These are phyloP conservation scores for Machaerirhynchus nigripectus DNA, from an alignment of 2,113 vertebrate species.

Conservation along the genomic window DNA sequence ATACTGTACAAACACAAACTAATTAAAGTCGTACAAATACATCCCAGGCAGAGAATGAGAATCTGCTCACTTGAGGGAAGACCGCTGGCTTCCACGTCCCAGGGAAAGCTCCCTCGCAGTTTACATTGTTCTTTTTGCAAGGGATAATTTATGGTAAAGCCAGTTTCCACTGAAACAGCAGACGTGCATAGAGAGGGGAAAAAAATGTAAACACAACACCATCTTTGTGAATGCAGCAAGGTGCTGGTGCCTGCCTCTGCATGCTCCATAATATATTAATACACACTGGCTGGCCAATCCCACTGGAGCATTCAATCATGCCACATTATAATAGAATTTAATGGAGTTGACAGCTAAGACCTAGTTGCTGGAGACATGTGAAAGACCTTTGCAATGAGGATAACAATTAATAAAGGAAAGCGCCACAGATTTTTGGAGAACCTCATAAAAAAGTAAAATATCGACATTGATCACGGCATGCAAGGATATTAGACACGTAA, in stretches of 20 bases:
- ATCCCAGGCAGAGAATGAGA: constrained; percentile 32
- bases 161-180: neutral
- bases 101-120: neutral
- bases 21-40: constrained; percentile 47
- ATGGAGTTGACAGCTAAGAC: constrained; percentile 50
- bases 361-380: constrained; percentile 42
- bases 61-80: neutral
- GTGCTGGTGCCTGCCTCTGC: neutral
- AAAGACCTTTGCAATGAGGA: constrained; percentile 45
- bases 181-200: neutral
- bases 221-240: constrained; percentile 36
- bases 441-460: constrained; percentile 59
- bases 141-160: constrained; percentile 15
- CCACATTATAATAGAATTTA: constrained; percentile 53
- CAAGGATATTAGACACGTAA: constrained; percentile 29
- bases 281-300: constrained; percentile 17
- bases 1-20: constrained; percentile 52
- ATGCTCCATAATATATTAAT: constrained; percentile 44
- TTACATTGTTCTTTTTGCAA: constrained; percentile 14
- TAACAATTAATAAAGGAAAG: constrained; percentile 47
- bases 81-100: neutral
- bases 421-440: constrained; percentile 48
- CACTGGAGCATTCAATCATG: constrained; percentile 38
- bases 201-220: constrained; percentile 50
- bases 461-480: neutral